A percentile compares a stretch with the other conserved stretches of the same genome.
These are phyloP conservation scores for Diacarnus erythraeanus DNA, from an alignment of 37 sponge, comb jelly and placozoan species.

Conservation along the genomic window DNA sequence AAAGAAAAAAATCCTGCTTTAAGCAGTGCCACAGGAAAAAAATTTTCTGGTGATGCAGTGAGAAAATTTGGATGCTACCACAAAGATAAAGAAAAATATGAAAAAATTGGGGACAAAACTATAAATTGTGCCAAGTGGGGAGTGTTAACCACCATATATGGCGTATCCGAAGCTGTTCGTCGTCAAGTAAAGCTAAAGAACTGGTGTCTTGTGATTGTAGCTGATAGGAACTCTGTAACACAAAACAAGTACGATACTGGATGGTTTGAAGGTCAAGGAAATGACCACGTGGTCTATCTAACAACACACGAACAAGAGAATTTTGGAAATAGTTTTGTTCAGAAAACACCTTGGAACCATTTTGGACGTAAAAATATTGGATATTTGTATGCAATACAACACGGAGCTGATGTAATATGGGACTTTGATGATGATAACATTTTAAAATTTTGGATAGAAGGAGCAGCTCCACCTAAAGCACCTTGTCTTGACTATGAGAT, in stretches of 20 bases:
- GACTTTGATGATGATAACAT: conserved; percentile 74
- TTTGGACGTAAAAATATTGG: conserved; percentile 75
- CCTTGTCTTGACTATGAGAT: conserved; percentile 34
- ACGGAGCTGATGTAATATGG: conserved; percentile 62
- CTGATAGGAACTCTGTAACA: conserved; percentile 46
- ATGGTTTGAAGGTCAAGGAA: conserved; percentile 37
- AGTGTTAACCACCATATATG: too few relatives aligned
- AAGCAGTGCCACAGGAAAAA: too few relatives aligned
- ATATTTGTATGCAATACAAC: conserved; percentile 54
- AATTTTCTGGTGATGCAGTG: too few relatives aligned
- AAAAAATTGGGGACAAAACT: too few relatives aligned
- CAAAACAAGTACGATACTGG: conserved; percentile 18
- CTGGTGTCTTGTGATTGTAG: conserved; percentile 64
- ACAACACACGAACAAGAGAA: conserved; percentile 27
- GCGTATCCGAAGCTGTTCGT: conserved; percentile 41
- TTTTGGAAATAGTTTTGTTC: conserved; percentile 15
- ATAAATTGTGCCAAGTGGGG: too few relatives aligned
- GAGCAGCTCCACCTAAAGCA: conserved; percentile 39
- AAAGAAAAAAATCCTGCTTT: too few relatives aligned
- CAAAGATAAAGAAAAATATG: too few relatives aligned
- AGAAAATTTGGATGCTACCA: too few relatives aligned
- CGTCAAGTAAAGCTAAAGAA: conserved; percentile 30
- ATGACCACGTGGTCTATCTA: conserved; percentile 36
- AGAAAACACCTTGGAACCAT: conserved; percentile 40
- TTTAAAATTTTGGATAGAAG: conserved; percentile 55